phyloP scores from a whole-genome alignment of 2,888 invertebrate species.

The Lochmaea crataegi region DNA sequence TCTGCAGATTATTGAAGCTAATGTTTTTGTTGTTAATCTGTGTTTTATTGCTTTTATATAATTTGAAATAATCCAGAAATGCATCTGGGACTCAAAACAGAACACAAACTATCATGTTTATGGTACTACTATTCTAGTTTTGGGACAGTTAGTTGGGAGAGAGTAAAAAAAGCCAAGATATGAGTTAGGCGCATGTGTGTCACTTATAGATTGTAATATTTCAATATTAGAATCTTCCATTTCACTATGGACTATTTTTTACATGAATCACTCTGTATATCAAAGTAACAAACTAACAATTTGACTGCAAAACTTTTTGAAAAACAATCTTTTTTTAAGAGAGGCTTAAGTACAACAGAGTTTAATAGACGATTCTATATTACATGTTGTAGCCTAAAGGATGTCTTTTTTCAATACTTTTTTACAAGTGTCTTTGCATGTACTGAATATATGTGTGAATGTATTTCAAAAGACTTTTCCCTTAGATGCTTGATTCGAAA shows the following conservation, averaged over 20 bases:
- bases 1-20: too few relatives aligned
- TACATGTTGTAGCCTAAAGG: slow-evolving; percentile 11
- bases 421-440: slow-evolving; percentile 4
- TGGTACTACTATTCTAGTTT: too few relatives aligned
- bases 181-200: not conserved
- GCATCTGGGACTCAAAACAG: too few relatives aligned
- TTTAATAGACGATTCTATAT: not conserved
- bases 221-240: not conserved
- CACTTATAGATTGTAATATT: not conserved
- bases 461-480: slow-evolving; percentile 22
- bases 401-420: slow-evolving; percentile 23
- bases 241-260: not conserved
- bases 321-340: not conserved
- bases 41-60: too few relatives aligned
- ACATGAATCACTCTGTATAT: not conserved
- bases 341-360: slow-evolving; percentile 1
- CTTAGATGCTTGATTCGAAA: slow-evolving; percentile 25
- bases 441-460: slow-evolving; percentile 6
- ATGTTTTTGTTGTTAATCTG: too few relatives aligned
- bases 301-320: not conserved
- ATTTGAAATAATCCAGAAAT: too few relatives aligned
- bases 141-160: too few relatives aligned
- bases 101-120: too few relatives aligned
- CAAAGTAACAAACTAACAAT: not conserved
- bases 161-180: too few relatives aligned